phyloP scores from a whole-genome alignment of 2,113 vertebrate species.

The Ranitomeya imitator region DNA sequence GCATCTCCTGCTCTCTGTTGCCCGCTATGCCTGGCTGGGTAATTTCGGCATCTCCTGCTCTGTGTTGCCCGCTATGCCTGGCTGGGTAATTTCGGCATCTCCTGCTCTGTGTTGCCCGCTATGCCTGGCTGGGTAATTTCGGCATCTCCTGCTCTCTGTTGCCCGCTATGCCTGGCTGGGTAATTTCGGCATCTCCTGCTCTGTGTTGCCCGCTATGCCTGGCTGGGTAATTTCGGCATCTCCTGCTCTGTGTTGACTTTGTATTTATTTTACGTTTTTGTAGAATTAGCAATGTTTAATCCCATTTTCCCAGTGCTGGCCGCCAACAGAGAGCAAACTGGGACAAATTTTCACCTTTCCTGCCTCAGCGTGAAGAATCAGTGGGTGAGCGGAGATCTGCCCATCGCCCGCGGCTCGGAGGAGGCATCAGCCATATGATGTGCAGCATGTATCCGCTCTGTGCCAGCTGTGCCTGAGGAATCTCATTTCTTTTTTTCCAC shows the following conservation, averaged over 20 bases:
- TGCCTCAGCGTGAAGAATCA: not conserved
- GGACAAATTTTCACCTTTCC: slow-evolving; percentile 19
- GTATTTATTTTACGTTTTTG: not conserved
- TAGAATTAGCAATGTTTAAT: not conserved
- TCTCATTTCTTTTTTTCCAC: not conserved
- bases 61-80: too few relatives aligned
- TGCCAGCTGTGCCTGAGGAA: not conserved
- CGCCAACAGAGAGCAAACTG: not conserved
- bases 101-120: too few relatives aligned
- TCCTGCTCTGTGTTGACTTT: not conserved
- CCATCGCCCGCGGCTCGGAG: not conserved
- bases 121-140: too few relatives aligned
- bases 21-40: too few relatives aligned
- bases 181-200: too few relatives aligned
- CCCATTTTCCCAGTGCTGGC: not conserved
- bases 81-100: too few relatives aligned
- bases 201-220: not conserved
- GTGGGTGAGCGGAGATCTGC: not conserved
- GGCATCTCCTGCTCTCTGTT: too few relatives aligned
- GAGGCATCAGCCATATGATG: not conserved
- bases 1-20: too few relatives aligned
- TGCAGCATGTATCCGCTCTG: not conserved
- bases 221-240: not conserved
- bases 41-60: too few relatives aligned
- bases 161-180: too few relatives aligned